These are phyloP conservation scores for Drosophila rubida DNA, from an alignment of 2,888 invertebrate genomes.

Conservation along the genomic window DNA sequence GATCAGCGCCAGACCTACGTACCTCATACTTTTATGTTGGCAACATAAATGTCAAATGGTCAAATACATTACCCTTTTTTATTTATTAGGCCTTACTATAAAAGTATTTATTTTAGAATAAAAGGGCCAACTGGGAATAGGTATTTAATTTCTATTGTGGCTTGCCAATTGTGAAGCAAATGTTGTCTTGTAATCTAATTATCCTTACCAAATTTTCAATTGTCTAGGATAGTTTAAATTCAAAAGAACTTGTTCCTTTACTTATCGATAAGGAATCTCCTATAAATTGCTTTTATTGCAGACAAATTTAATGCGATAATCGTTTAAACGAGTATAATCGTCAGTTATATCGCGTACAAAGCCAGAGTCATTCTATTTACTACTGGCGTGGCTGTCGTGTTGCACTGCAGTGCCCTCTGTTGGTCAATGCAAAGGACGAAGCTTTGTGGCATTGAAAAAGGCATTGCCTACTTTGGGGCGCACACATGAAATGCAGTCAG, in stretches of 20 bases:
- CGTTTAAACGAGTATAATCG: conserved; percentile 18
- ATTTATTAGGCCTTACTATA: too few species aligned
- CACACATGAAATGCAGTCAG: conserved; percentile 2
- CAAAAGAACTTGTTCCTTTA: too few species aligned
- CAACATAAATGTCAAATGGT: not conserved
- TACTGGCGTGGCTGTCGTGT: not conserved
- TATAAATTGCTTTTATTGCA: not conserved
- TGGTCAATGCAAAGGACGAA: conserved; percentile 10
- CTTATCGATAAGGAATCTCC: not conserved
- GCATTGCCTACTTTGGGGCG: conserved; percentile 17
- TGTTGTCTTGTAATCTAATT: too few species aligned
- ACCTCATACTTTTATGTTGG: not conserved
- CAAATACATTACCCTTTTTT: too few species aligned
- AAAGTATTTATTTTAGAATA: too few species aligned
- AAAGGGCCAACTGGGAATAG: too few species aligned
- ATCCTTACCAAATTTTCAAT: too few species aligned
- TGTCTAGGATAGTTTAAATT: too few species aligned
- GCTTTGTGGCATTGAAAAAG: conserved; percentile 15
- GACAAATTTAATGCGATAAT: not conserved
- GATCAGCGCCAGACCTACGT: too few species aligned
- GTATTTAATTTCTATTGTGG: not conserved
- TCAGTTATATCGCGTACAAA: conserved; percentile 11
- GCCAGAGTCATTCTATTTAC: not conserved
- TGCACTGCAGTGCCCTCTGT: not conserved
- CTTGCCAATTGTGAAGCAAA: too few species aligned